A percentile compares a stretch with the other conserved stretches of the same genome.
phyloP scores from a whole-genome alignment of 2,797 vertebrate genomes.

The Sebastes diploproa region DNA sequence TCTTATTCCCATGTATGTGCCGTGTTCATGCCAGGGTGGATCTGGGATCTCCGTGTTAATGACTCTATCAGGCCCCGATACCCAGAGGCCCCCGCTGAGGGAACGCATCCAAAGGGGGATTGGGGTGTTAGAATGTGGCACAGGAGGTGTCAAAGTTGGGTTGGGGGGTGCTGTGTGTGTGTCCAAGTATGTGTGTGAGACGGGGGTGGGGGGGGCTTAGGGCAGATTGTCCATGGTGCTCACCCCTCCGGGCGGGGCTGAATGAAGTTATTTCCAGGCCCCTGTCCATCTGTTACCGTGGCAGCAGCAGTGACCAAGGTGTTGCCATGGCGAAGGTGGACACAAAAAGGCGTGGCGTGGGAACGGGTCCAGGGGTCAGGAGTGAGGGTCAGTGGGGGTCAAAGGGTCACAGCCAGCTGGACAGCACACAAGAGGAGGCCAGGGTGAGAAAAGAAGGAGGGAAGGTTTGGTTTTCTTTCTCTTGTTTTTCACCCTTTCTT shows the following conservation, averaged over 20 bases:
- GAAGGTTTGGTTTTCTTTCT: slow-evolving; percentile 67
- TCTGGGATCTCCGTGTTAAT: slow-evolving; percentile 72
- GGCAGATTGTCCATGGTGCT: slow-evolving; percentile 75
- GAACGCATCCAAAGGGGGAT: slow-evolving; percentile 54
- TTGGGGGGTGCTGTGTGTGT: slow-evolving; percentile 33
- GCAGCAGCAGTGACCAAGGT: slow-evolving; percentile 80
- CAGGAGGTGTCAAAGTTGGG: slow-evolving; percentile 64
- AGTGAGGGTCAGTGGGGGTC: slow-evolving; percentile 81
- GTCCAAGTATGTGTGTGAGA: slow-evolving; percentile 42
- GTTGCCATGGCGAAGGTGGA: slow-evolving; percentile 82
- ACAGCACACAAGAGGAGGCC: slow-evolving; percentile 83
- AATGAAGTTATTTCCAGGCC: slow-evolving; percentile 84
- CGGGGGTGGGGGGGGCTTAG: neutral
- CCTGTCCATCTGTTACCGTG: slow-evolving; percentile 87
- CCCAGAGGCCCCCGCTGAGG: slow-evolving; percentile 63
- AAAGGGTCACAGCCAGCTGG: slow-evolving; percentile 85
- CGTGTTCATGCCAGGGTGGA: slow-evolving; percentile 60
- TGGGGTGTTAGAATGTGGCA: slow-evolving; percentile 60
- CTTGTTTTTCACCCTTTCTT: slow-evolving; percentile 53
- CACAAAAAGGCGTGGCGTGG: slow-evolving; percentile 88
- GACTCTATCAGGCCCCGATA: slow-evolving; percentile 77
- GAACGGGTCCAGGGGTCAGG: slow-evolving; percentile 85
- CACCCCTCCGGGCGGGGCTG: slow-evolving; percentile 62
- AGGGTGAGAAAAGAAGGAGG: slow-evolving; percentile 82
- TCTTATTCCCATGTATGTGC: slow-evolving; percentile 44